These are phyloP conservation scores for Takifugu ocellatus DNA, from an alignment of 2,797 vertebrate genomes.

Conservation along the genomic window DNA sequence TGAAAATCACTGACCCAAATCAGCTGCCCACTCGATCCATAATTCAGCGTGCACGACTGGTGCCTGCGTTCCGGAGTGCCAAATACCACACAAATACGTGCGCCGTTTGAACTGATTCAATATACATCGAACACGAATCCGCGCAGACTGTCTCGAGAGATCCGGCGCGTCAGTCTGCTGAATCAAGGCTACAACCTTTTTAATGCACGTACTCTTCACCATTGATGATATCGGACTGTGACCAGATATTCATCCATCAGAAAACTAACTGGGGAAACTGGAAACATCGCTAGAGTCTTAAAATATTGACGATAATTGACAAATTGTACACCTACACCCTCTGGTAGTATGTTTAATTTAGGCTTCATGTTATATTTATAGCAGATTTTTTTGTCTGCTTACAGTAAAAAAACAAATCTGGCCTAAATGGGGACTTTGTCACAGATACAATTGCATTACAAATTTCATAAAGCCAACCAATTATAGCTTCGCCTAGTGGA, in stretches of 20 bases:
- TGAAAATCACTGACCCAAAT: constrained; percentile 45
- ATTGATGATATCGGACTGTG: not conserved
- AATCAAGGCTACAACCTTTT: constrained; percentile 2
- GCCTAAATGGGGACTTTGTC: too few relatives aligned
- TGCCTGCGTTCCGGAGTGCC: constrained; percentile 44
- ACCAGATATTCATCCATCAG: too few relatives aligned
- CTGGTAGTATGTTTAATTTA: too few relatives aligned
- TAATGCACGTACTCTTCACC: constrained; percentile 5
- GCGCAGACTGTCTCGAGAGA: not conserved
- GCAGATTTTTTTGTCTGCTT: too few relatives aligned
- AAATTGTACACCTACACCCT: too few relatives aligned
- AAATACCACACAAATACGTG: constrained; percentile 28
- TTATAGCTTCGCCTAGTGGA: too few relatives aligned
- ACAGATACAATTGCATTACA: too few relatives aligned
- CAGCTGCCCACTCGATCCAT: constrained; percentile 44
- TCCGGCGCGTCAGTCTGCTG: not conserved
- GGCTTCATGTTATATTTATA: too few relatives aligned
- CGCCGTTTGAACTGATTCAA: constrained; percentile 33
- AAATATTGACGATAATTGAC: too few relatives aligned
- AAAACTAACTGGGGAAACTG: not conserved
- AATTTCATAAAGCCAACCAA: too few relatives aligned
- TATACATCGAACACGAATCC: constrained; percentile 36
- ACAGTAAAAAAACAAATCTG: too few relatives aligned
- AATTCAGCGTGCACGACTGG: constrained; percentile 38
- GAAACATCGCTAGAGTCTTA: too few relatives aligned